phyloP scores from a whole-genome alignment of 23 tunicate genomes.

The Phallusia fumigata region DNA sequence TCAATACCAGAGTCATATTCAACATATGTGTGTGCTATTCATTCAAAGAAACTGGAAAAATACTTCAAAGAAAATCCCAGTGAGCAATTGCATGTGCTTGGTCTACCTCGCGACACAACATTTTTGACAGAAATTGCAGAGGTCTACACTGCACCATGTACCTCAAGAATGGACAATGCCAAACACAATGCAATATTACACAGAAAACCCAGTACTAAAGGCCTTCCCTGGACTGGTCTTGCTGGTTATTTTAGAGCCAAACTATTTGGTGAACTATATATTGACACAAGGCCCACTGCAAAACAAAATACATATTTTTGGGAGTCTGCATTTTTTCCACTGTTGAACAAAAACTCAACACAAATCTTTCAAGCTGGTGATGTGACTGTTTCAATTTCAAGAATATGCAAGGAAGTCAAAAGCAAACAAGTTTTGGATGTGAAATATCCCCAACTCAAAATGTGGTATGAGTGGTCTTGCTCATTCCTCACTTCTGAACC shows the following conservation, averaged over 20 bases:
- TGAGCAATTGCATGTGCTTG: slow-evolving; percentile 45
- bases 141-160: slow-evolving; percentile 29
- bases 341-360: neutral
- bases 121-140: slow-evolving; percentile 20
- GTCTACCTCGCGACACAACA: slow-evolving; percentile 56
- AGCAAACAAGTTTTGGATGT: slow-evolving; percentile 21
- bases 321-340: slow-evolving; percentile 81
- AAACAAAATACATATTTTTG: slow-evolving; percentile 72
- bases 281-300: slow-evolving; percentile 58
- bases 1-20: slow-evolving; percentile 59
- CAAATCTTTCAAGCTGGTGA: neutral
- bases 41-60: slow-evolving; percentile 20
- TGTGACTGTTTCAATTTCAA: slow-evolving; percentile 9
- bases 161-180: neutral
- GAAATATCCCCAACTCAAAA: slow-evolving; percentile 20
- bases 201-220: neutral
- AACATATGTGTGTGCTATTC: slow-evolving; percentile 45
- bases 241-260: slow-evolving; percentile 78
- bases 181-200: neutral
- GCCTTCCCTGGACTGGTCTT: slow-evolving; percentile 32
- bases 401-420: neutral
- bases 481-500: neutral
- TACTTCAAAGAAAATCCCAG: slow-evolving; percentile 35
- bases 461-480: slow-evolving; percentile 55
- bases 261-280: slow-evolving; percentile 37